Evolutionary conservation across 35 echinoderm and acorn worm species (phyloP).

Genomic region (Amphiura filiformis): DNA sequence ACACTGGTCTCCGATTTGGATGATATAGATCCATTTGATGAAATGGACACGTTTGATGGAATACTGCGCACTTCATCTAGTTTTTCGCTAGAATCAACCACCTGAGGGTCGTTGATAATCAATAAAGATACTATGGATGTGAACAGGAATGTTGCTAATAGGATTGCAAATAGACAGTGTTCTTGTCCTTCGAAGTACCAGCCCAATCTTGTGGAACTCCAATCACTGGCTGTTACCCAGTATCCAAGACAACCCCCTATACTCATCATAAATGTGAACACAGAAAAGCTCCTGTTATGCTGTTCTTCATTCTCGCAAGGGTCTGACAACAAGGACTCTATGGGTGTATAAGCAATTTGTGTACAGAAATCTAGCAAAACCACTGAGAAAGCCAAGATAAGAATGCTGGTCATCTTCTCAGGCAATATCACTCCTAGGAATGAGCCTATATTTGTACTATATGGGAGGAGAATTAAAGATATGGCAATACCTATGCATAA

Average conservation of each 20-base stretch:
- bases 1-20: not conserved
- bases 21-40: not conserved
- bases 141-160: slow-evolving; percentile 47
- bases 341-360: slow-evolving; percentile 71
- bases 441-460: slow-evolving; percentile 21
- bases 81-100: not conserved
- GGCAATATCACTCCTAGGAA: slow-evolving; percentile 20
- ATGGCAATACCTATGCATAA: slow-evolving; percentile 35
- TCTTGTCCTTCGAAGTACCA: slow-evolving; percentile 57
- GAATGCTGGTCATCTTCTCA: slow-evolving; percentile 28
- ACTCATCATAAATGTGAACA: slow-evolving; percentile 86
- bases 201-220: slow-evolving; percentile 45
- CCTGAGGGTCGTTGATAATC: slow-evolving; percentile 62
- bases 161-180: slow-evolving; percentile 65
- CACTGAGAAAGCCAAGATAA: slow-evolving; percentile 51
- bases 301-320: slow-evolving; percentile 65
- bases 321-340: slow-evolving; percentile 89
- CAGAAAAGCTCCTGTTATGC: slow-evolving; percentile 66
- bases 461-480: slow-evolving; percentile 63
- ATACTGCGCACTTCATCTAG: not conserved
- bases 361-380: slow-evolving; percentile 87
- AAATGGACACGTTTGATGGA: not conserved
- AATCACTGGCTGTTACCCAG: slow-evolving; percentile 67
- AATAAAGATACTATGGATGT: slow-evolving; percentile 36
- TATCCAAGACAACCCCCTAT: slow-evolving; percentile 85